phyloP scores from a whole-genome alignment of 2,797 vertebrate genomes.

The Enoplosus armatus region DNA sequence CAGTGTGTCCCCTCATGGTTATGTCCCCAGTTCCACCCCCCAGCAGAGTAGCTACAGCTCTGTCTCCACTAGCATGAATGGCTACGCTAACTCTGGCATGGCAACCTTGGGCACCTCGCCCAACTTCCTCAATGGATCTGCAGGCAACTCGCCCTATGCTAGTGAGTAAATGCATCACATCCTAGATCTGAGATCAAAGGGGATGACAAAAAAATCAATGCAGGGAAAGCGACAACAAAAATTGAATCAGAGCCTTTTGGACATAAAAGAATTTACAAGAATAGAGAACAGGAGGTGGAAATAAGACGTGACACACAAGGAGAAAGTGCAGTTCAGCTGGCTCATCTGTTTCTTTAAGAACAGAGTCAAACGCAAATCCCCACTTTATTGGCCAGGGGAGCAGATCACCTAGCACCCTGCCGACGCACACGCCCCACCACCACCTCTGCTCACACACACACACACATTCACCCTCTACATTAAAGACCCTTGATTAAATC shows the following conservation, averaged over 20 bases:
- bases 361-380: slow-evolving; percentile 81
- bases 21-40: slow-evolving; percentile 96
- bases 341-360: slow-evolving; percentile 85
- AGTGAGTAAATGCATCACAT: slow-evolving; percentile 88
- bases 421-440: slow-evolving; percentile 82
- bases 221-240: neutral
- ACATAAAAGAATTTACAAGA: slow-evolving; percentile 19
- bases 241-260: slow-evolving; percentile 26
- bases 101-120: slow-evolving; percentile 96
- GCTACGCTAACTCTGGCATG: slow-evolving; percentile 96
- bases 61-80: slow-evolving; percentile 97
- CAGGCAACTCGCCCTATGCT: slow-evolving; percentile 98
- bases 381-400: slow-evolving; percentile 80
- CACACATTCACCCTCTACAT: slow-evolving; percentile 93
- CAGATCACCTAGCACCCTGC: slow-evolving; percentile 79
- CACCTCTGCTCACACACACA: slow-evolving; percentile 85
- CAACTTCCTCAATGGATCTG: slow-evolving; percentile 97
- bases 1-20: slow-evolving; percentile 97
- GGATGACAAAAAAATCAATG: slow-evolving; percentile 2
- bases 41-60: slow-evolving; percentile 97
- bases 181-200: neutral
- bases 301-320: slow-evolving; percentile 43
- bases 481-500: slow-evolving; percentile 99
- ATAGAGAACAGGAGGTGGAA: slow-evolving; percentile 23
- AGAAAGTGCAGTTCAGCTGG: slow-evolving; percentile 76